Percentiles rank a stretch among this genome's conserved stretches.
phyloP scores from a whole-genome alignment of 2,113 vertebrate genomes.

The Tetrax tetrax region DNA sequence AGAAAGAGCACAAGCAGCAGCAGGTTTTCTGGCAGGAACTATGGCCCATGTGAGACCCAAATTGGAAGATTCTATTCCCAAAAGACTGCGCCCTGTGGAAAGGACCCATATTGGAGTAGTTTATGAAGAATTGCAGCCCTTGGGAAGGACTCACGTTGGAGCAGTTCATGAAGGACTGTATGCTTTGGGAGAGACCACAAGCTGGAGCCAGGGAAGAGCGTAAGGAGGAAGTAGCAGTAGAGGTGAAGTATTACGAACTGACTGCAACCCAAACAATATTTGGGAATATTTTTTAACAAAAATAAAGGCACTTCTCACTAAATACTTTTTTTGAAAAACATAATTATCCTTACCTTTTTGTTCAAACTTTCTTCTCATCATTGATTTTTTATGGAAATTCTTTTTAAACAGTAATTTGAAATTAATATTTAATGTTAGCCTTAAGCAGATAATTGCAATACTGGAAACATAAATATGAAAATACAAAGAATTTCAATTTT shows the following conservation, averaged over 20 bases:
- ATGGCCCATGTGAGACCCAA: accelerated
- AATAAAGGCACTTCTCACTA: neutral
- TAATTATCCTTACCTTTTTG: neutral
- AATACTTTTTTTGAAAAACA: neutral
- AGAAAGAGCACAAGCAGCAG: neutral
- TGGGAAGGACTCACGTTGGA: neutral
- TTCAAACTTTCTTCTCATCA: neutral
- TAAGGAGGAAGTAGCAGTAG: neutral
- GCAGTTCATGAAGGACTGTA: neutral
- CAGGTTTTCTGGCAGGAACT: neutral
- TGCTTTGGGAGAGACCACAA: accelerated
- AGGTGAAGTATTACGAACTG: neutral
- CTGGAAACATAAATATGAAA: neutral
- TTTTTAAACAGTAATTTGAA: neutral
- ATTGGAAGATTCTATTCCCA: neutral
- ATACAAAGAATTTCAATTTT: neutral
- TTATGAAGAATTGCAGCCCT: neutral
- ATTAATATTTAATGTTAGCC: conserved; percentile 5
- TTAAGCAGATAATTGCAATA: neutral
- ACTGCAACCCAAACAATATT: neutral
- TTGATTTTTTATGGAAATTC: neutral
- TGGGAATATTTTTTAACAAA: neutral
- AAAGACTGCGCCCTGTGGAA: neutral
- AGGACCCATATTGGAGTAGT: neutral
- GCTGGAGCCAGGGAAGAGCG: neutral